Conservation (phyloP, 2,113 vertebrate species). For the Apaloderma vittatum region DNA sequence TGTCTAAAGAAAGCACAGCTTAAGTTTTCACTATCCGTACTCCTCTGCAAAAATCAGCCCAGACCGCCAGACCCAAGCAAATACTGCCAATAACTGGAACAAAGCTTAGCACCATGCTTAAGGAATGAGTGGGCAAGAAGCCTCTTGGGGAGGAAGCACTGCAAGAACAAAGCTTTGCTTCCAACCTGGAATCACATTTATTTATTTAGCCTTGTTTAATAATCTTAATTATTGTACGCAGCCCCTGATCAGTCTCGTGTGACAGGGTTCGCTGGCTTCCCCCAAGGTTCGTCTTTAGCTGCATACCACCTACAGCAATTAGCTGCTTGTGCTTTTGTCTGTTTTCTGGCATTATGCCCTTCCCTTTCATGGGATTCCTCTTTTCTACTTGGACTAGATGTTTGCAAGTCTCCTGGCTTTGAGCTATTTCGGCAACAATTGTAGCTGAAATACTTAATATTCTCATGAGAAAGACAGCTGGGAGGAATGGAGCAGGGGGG, state of each 20-base stretch:
- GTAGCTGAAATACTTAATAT: slow-evolving; percentile 74
- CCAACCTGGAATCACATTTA: background rate
- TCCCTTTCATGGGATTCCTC: slow-evolving; percentile 65
- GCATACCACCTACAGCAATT: slow-evolving; percentile 68
- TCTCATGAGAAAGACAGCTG: slow-evolving; percentile 58
- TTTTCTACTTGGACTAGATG: slow-evolving; percentile 56
- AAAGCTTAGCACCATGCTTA: background rate
- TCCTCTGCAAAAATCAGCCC: background rate
- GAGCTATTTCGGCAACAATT: slow-evolving; percentile 72
- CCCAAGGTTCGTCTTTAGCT: background rate
- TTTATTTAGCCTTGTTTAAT: slow-evolving; percentile 49
- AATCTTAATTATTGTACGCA: slow-evolving; percentile 29
- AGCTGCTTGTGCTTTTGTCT: slow-evolving; percentile 65
- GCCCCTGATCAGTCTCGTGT: slow-evolving; percentile 9
- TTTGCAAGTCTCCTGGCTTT: slow-evolving; percentile 70
- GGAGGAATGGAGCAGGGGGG: background rate
- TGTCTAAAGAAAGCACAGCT: background rate
- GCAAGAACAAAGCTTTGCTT: background rate
- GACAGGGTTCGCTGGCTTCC: background rate
- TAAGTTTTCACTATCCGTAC: background rate
- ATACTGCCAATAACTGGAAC: background rate
- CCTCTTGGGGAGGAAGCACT: background rate
- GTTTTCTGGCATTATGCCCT: slow-evolving; percentile 60
- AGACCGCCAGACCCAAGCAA: background rate
- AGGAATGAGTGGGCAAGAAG: background rate